Percentiles rank a stretch among this genome's conserved stretches.
Evolutionary conservation across 2,888 invertebrate species (phyloP).

Genomic region (Mimachlamys varia): DNA sequence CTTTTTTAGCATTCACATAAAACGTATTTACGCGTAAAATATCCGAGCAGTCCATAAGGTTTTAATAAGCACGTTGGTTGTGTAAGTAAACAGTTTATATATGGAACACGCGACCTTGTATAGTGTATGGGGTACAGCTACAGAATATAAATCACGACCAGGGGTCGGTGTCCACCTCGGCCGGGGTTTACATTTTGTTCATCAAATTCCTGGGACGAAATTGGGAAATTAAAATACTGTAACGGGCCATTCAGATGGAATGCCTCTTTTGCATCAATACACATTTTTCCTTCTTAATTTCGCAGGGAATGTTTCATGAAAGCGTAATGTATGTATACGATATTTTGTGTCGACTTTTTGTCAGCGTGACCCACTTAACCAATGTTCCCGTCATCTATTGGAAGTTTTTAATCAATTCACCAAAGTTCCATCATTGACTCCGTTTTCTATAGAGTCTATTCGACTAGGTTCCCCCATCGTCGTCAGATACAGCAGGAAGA

Average conservation of each 20-base stretch:
- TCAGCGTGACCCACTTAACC: background rate
- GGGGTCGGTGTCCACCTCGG: background rate
- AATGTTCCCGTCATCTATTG: background rate
- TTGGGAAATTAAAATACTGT: background rate
- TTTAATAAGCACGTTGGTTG: background rate
- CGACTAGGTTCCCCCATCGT: background rate
- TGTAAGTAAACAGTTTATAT: background rate
- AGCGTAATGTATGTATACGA: background rate
- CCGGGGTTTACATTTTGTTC: background rate
- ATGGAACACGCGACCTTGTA: background rate
- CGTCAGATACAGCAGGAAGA: background rate
- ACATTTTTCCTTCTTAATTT: background rate
- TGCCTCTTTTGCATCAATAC: slow-evolving; percentile 10
- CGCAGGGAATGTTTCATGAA: background rate
- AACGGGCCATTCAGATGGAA: background rate
- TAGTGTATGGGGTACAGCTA: background rate
- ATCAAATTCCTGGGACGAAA: background rate
- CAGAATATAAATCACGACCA: background rate
- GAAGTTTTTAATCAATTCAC: background rate
- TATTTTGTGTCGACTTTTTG: background rate
- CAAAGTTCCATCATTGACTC: background rate
- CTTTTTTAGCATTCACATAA: background rate
- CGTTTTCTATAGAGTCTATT: background rate
- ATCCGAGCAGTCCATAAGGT: background rate
- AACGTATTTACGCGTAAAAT: background rate